Conservation (phyloP, 2,797 vertebrate genomes). For the Triplophysa yarkandensis region DNA sequence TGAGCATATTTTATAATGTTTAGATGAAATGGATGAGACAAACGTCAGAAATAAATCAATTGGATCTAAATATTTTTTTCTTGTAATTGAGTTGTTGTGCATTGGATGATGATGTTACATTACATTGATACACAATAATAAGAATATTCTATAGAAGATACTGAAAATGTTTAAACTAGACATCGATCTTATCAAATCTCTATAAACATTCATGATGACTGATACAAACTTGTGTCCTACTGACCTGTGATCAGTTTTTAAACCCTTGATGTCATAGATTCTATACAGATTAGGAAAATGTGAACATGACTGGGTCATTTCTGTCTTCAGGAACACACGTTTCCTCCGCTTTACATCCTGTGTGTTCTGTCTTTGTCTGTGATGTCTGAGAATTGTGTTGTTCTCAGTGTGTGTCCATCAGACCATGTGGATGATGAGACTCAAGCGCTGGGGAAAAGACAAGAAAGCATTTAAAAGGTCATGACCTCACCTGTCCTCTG, state of each 20-base stretch:
- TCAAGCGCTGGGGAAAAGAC: constrained; percentile 40
- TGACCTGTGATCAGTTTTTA: neutral
- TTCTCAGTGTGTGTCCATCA: constrained; percentile 40
- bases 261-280: neutral
- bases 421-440: constrained; percentile 42
- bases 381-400: constrained; percentile 48
- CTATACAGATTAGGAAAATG: neutral
- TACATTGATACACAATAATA: no score
- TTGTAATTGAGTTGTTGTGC: no score
- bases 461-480: constrained; percentile 59
- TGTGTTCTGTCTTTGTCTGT: constrained; percentile 40
- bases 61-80: no score
- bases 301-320: constrained; percentile 6
- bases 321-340: constrained; percentile 35
- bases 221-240: neutral
- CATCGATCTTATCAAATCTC: no score
- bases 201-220: neutral
- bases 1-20: no score
- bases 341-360: constrained; percentile 54
- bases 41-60: no score
- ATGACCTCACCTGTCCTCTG: neutral
- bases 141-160: no score
- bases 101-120: no score
- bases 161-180: no score
- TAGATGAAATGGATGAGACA: no score